Evolutionary conservation across 2,113 vertebrate species (phyloP).

Genomic region (Brachyhypopomus occidentalis): DNA sequence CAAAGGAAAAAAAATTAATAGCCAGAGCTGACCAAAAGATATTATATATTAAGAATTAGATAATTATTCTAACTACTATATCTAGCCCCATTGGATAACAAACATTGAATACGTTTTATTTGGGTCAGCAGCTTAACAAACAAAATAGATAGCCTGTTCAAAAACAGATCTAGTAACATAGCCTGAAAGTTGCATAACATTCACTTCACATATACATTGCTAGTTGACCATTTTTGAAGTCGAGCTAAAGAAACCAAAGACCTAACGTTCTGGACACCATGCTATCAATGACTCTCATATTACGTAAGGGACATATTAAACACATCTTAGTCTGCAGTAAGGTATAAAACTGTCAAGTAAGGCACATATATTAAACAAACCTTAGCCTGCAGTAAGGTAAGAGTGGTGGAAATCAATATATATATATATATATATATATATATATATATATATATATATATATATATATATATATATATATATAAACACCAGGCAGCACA

Average conservation of each 20-base stretch:
- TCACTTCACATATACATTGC: constrained; percentile 65
- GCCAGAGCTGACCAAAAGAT: neutral
- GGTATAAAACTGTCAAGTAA: neutral
- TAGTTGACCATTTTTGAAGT: constrained; percentile 55
- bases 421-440: too few species aligned
- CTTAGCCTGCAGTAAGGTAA: neutral
- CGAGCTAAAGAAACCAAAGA: constrained; percentile 2
- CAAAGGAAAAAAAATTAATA: too few species aligned
- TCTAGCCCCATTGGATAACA: neutral
- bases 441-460: too few species aligned
- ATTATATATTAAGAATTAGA: too few species aligned
- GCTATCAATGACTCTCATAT: neutral
- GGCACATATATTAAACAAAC: neutral
- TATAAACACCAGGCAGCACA: neutral
- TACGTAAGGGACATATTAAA: neutral
- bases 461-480: too few species aligned
- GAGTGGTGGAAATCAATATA: neutral
- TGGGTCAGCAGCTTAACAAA: constrained; percentile 28
- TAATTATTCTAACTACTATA: too few species aligned
- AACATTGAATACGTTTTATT: neutral
- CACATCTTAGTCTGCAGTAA: neutral
- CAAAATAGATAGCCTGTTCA: constrained; percentile 49
- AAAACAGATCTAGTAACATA: constrained; percentile 53
- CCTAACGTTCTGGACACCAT: constrained; percentile 27
- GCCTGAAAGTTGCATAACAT: constrained; percentile 58